A percentile compares a stretch with the other conserved stretches of the same genome.
These are phyloP conservation scores for Noctua comes DNA, from an alignment of 2,888 invertebrate genomes.

Conservation along the genomic window DNA sequence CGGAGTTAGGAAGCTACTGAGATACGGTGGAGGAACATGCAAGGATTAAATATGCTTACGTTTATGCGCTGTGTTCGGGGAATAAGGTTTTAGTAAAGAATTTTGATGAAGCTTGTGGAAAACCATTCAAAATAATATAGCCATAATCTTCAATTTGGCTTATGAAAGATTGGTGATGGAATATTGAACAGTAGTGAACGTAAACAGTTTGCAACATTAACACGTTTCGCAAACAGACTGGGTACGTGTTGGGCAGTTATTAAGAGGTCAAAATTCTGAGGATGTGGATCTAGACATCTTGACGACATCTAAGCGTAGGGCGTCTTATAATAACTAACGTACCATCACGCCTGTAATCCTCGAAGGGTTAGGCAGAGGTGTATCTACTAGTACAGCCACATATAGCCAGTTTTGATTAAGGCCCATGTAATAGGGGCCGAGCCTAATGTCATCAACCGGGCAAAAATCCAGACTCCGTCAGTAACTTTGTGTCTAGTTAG, in stretches of 20 bases:
- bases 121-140: not conserved
- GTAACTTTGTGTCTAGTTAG: not conserved
- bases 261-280: not conserved
- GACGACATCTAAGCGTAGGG: not conserved
- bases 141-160: not conserved
- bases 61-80: not conserved
- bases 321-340: not conserved
- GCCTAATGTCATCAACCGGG: not conserved
- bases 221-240: not conserved
- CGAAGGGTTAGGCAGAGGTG: not conserved
- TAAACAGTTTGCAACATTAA: not conserved
- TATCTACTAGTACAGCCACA: not conserved
- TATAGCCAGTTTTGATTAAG: not conserved
- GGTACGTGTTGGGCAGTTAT: not conserved
- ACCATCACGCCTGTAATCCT: not conserved
- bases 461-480: not conserved
- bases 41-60: constrained; percentile 9
- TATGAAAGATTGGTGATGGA: not conserved
- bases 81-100: not conserved
- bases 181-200: not conserved
- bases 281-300: not conserved
- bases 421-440: not conserved
- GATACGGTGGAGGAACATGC: constrained; percentile 36
- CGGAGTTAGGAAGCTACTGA: constrained; percentile 22
- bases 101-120: not conserved